Percentiles rank a stretch among this genome's conserved stretches.
Evolutionary conservation across 2,797 vertebrate genomes (phyloP).

Genomic region (Sebastes alutus): DNA sequence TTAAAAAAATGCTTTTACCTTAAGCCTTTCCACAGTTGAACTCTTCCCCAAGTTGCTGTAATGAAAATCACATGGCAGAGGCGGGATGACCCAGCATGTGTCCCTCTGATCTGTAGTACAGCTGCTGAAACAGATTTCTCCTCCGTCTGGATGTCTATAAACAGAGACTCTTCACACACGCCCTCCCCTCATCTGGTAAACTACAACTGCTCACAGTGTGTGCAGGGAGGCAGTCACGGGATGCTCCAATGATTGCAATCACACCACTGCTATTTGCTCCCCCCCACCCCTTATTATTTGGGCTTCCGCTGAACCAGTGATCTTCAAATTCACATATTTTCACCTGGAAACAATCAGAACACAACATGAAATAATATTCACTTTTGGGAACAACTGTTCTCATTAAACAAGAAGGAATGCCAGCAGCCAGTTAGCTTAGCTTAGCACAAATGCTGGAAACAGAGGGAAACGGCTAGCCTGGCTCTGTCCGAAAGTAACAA

Average conservation of each 20-base stretch:
- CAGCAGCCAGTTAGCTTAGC: neutral
- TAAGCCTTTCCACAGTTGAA: constrained; percentile 6
- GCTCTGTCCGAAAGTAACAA: neutral
- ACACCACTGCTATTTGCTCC: neutral
- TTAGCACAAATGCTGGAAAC: neutral
- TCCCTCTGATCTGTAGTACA: constrained; percentile 20
- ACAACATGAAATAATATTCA: neutral
- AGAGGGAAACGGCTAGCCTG: neutral
- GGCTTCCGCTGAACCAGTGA: neutral
- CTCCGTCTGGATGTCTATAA: constrained; percentile 19
- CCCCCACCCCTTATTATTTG: neutral
- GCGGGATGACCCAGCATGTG: neutral
- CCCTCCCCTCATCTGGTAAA: constrained; percentile 26
- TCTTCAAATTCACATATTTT: neutral
- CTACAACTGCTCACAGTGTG: constrained; percentile 21
- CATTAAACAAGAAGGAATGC: neutral
- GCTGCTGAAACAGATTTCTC: constrained; percentile 29
- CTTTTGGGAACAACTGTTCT: neutral
- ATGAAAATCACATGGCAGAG: constrained; percentile 59
- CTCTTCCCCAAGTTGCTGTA: constrained; percentile 5
- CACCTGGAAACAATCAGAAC: neutral
- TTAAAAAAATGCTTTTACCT: constrained; percentile 47
- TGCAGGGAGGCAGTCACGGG: constrained; percentile 27
- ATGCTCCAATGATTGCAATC: constrained; percentile 19
- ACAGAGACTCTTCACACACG: constrained; percentile 30